These are phyloP conservation scores for Periophthalmodon schlosseri DNA, from an alignment of 2,113 vertebrate species.

Conservation along the genomic window DNA sequence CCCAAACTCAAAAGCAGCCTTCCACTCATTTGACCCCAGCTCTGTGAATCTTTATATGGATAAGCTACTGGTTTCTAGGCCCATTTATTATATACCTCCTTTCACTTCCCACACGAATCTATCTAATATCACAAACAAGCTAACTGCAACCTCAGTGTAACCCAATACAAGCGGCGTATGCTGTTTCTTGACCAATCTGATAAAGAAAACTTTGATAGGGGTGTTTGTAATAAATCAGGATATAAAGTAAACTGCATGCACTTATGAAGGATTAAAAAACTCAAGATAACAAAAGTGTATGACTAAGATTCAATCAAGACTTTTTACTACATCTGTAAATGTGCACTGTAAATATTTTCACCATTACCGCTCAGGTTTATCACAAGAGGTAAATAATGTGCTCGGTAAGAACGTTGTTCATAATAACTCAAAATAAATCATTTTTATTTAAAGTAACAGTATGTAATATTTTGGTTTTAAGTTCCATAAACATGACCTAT, in stretches of 20 bases:
- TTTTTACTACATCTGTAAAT: neutral
- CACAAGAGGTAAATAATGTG: too few relatives aligned
- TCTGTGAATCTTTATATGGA: slow-evolving; percentile 42
- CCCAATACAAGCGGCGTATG: slow-evolving; percentile 45
- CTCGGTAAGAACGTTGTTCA: too few relatives aligned
- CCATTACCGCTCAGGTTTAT: neutral
- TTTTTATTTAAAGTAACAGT: too few relatives aligned
- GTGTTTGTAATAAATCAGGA: slow-evolving; percentile 40
- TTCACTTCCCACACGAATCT: slow-evolving; percentile 43
- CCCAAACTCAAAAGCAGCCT: slow-evolving; percentile 12
- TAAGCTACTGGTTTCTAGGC: slow-evolving; percentile 42
- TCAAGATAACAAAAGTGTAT: slow-evolving; percentile 25
- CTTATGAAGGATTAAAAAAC: slow-evolving; percentile 1
- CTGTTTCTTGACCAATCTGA: slow-evolving; percentile 29
- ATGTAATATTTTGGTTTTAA: too few relatives aligned
- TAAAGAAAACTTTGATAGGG: slow-evolving; percentile 29
- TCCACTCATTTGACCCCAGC: slow-evolving; percentile 44
- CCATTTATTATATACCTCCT: slow-evolving; percentile 41
- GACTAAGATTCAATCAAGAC: slow-evolving; percentile 23
- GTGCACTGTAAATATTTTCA: neutral
- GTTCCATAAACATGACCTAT: too few relatives aligned
- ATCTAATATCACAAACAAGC: slow-evolving; percentile 43
- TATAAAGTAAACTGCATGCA: slow-evolving; percentile 18
- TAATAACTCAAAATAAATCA: too few relatives aligned
- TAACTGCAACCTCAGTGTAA: slow-evolving; percentile 42